Conservation (phyloP, 92 coral and sea anemone species). For the Phymanthus crucifer region DNA sequence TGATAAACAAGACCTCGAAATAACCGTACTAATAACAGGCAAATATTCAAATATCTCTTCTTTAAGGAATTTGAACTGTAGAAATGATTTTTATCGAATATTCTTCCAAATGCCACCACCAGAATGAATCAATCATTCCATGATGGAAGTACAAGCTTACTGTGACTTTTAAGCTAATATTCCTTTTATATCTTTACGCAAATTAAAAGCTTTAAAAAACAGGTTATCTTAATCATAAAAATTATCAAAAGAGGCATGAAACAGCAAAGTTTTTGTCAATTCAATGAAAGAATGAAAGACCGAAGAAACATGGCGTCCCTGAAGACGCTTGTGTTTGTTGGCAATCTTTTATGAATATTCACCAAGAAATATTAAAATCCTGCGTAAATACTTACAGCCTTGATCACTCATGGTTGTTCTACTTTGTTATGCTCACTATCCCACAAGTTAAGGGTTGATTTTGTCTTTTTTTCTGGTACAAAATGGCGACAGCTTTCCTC, state of each 20-base stretch:
- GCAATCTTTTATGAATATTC: not conserved
- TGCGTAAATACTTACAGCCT: slow-evolving; percentile 30
- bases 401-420: slow-evolving; percentile 31
- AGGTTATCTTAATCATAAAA: no score
- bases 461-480: not conserved
- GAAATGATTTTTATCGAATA: no score
- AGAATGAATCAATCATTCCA: no score
- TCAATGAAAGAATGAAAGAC: not conserved
- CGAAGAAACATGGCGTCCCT: slow-evolving; percentile 13
- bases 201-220: not conserved
- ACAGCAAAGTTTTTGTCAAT: not conserved
- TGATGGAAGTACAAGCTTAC: no score
- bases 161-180: not conserved
- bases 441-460: not conserved
- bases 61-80: no score
- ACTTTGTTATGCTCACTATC: not conserved
- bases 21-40: no score
- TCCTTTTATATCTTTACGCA: not conserved
- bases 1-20: no score
- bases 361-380: not conserved
- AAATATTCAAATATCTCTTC: no score
- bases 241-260: not conserved
- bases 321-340: no score
- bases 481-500: not conserved
- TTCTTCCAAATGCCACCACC: no score